Percentiles rank a stretch among this genome's conserved stretches.
Conservation (phyloP, 2,888 invertebrate genomes). For the Ischnus inquisitorius region DNA sequence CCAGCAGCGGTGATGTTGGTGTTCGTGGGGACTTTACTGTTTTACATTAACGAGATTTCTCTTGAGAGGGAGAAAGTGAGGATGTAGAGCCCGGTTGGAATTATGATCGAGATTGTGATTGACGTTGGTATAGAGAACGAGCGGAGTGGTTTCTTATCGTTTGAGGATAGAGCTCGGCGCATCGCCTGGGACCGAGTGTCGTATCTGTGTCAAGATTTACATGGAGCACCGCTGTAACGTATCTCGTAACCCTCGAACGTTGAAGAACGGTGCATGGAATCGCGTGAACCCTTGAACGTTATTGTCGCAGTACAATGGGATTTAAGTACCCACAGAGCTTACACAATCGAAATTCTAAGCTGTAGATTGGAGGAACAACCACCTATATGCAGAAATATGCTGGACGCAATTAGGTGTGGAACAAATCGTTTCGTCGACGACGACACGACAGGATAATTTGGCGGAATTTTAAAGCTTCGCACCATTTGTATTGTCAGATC, state of each 20-base stretch:
- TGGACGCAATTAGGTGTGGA: no score
- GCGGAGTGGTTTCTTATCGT: slow-evolving; percentile 10
- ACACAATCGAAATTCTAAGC: neutral
- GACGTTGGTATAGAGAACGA: neutral
- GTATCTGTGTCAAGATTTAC: neutral
- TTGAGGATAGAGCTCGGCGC: slow-evolving; percentile 1
- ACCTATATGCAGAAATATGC: no score
- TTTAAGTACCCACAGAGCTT: neutral
- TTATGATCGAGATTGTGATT: slow-evolving; percentile 46
- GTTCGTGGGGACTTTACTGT: slow-evolving; percentile 46
- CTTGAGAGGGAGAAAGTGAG: neutral
- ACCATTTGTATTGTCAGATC: neutral
- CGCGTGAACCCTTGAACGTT: slow-evolving; percentile 11
- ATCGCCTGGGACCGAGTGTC: slow-evolving; percentile 1
- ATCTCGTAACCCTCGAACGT: neutral
- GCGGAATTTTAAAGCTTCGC: neutral
- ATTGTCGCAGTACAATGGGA: neutral
- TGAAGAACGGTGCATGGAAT: neutral
- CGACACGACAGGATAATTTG: neutral
- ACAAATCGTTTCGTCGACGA: no score
- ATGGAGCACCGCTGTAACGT: neutral
- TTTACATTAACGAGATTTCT: slow-evolving; percentile 42
- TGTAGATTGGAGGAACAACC: neutral
- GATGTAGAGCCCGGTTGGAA: slow-evolving; percentile 13
- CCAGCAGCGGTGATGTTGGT: slow-evolving; percentile 30